phyloP scores from a whole-genome alignment of 2,113 vertebrate species.

The Colossoma macropomum region DNA sequence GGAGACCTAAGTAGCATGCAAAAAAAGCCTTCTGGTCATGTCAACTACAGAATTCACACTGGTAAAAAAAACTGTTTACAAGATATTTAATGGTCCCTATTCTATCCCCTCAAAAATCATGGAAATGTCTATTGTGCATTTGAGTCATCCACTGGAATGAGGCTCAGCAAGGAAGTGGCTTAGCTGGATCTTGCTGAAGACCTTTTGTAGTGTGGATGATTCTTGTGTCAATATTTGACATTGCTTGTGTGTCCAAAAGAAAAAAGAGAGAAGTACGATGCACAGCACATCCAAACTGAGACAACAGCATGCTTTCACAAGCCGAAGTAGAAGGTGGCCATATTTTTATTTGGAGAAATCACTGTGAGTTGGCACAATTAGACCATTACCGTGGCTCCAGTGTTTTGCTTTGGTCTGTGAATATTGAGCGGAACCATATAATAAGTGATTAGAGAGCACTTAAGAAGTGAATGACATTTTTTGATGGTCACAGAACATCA shows the following conservation, averaged over 20 bases:
- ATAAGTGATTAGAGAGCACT: constrained; percentile 27
- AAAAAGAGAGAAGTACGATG: constrained; percentile 3
- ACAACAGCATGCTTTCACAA: constrained; percentile 23
- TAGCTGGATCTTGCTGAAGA: constrained; percentile 24
- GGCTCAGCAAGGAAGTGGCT: neutral
- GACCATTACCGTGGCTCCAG: constrained; percentile 18
- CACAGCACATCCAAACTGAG: constrained; percentile 2
- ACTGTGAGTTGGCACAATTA: neutral
- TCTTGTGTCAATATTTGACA: constrained; percentile 36
- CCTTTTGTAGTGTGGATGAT: constrained; percentile 44
- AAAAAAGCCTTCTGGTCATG: too few species aligned
- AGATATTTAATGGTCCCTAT: too few species aligned
- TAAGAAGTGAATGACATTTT: constrained; percentile 36
- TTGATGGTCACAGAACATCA: constrained; percentile 3
- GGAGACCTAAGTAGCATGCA: too few species aligned
- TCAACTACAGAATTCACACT: too few species aligned
- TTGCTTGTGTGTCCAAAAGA: constrained; percentile 33
- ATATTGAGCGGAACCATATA: constrained; percentile 31
- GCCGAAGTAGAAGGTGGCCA: constrained; percentile 3
- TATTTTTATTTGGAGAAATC: constrained; percentile 20
- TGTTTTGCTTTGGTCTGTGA: constrained; percentile 1
- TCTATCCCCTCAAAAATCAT: too few species aligned
- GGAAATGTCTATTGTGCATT: too few species aligned
- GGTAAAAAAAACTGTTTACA: too few species aligned
- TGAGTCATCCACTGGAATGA: neutral